phyloP scores from a whole-genome alignment of 1,140 invertebrate genomes.

The Thaumatotibia leucotreta region DNA sequence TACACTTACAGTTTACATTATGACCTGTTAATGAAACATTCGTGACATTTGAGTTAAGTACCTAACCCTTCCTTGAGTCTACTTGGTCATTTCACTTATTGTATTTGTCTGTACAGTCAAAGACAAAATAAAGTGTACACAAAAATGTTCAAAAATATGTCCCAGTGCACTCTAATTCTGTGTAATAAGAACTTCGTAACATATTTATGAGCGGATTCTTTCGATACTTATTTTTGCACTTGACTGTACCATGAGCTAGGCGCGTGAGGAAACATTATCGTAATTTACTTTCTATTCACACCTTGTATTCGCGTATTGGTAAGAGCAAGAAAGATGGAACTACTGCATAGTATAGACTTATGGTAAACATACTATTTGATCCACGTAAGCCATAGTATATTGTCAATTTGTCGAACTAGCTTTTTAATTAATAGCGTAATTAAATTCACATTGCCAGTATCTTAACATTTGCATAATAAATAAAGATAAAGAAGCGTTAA shows the following conservation, averaged over 20 bases:
- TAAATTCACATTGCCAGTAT: neutral
- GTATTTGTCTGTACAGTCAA: neutral
- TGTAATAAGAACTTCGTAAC: too few relatives aligned
- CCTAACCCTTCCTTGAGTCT: neutral
- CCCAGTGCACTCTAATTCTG: too few relatives aligned
- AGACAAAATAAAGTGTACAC: too few relatives aligned
- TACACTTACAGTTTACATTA: neutral
- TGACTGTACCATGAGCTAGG: too few relatives aligned
- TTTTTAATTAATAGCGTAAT: neutral
- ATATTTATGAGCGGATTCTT: too few relatives aligned
- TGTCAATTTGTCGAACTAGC: neutral
- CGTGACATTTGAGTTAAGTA: neutral
- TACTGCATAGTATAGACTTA: too few relatives aligned
- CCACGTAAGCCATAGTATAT: neutral
- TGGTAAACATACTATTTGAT: neutral
- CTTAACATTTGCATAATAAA: neutral
- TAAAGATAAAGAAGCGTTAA: neutral
- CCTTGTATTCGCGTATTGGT: too few relatives aligned
- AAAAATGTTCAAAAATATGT: too few relatives aligned
- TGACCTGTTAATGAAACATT: neutral
- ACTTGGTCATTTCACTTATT: neutral
- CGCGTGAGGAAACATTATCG: too few relatives aligned
- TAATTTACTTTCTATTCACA: too few relatives aligned
- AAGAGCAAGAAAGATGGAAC: too few relatives aligned
- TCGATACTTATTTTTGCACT: neutral